Evolutionary conservation across 1,140 invertebrate genomes (phyloP).

Genomic region (Leptinotarsa defecta): DNA sequence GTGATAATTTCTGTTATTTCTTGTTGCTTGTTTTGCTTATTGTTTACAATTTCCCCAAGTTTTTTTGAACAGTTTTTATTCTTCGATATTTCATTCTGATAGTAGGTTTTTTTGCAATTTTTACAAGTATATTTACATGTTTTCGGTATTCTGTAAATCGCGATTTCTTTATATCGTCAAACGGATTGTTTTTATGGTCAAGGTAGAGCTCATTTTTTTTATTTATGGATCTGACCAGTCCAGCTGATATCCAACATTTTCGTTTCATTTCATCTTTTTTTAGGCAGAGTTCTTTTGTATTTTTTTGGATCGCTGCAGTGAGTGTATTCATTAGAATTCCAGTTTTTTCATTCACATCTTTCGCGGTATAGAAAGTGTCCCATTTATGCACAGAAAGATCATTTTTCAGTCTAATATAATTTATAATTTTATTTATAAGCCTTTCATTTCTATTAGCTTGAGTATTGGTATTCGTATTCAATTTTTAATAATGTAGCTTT

Average conservation of each 20-base stretch:
- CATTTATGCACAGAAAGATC: too few species aligned
- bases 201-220: not conserved
- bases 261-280: not conserved
- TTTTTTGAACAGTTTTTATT: not conserved
- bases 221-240: not conserved
- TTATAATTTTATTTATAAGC: too few species aligned
- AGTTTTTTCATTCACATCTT: too few species aligned
- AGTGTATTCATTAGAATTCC: not conserved
- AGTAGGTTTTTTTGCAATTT: not conserved
- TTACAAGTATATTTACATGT: not conserved
- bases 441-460: not conserved
- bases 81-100: not conserved
- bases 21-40: not conserved
- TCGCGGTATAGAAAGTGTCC: too few species aligned
- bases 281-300: not conserved
- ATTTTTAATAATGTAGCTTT: not conserved
- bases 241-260: not conserved
- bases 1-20: not conserved
- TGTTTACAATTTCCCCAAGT: not conserved
- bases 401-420: too few species aligned
- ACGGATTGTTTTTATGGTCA: not conserved
- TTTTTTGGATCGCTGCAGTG: not conserved
- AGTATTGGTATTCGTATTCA: not conserved
- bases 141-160: not conserved
- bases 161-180: not conserved